phyloP scores from a whole-genome alignment of 2,113 vertebrate species.

The Oncorhynchus gorbuscha region DNA sequence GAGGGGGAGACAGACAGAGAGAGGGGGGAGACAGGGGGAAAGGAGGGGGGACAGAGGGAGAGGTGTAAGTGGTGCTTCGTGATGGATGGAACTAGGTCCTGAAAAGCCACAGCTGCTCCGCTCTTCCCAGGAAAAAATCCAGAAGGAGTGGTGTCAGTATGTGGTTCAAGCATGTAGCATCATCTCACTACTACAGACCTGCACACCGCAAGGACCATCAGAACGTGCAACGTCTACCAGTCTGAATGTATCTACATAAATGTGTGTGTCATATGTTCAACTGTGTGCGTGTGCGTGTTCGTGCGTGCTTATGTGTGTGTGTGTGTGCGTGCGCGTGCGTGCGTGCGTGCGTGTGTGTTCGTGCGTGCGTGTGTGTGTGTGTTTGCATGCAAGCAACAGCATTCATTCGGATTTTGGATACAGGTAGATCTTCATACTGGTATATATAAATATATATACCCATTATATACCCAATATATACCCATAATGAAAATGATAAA shows the following conservation, averaged over 20 bases:
- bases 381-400: background rate
- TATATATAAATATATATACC: too few relatives aligned
- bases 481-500: too few relatives aligned
- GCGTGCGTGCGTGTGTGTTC: background rate
- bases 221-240: constrained; percentile 46
- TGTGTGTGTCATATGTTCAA: background rate
- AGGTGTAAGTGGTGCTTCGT: constrained; percentile 31
- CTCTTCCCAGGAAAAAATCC: constrained; percentile 66
- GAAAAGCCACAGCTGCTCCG: constrained; percentile 66
- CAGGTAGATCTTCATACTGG: too few relatives aligned
- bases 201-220: constrained; percentile 61
- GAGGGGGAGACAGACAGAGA: too few relatives aligned
- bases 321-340: background rate
- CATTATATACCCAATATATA: too few relatives aligned
- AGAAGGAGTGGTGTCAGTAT: constrained; percentile 61
- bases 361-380: background rate
- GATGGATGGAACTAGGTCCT: constrained; percentile 66
- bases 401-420: background rate
- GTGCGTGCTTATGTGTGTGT: background rate
- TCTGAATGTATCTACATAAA: background rate
- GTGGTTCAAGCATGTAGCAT: constrained; percentile 67
- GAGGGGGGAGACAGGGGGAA: too few relatives aligned
- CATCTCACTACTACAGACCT: too few relatives aligned
- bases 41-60: too few relatives aligned
- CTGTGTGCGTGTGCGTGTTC: background rate